These are phyloP conservation scores for Zhuqinia jingwanae DNA, from an alignment of 2,888 invertebrate genomes.

Conservation along the genomic window DNA sequence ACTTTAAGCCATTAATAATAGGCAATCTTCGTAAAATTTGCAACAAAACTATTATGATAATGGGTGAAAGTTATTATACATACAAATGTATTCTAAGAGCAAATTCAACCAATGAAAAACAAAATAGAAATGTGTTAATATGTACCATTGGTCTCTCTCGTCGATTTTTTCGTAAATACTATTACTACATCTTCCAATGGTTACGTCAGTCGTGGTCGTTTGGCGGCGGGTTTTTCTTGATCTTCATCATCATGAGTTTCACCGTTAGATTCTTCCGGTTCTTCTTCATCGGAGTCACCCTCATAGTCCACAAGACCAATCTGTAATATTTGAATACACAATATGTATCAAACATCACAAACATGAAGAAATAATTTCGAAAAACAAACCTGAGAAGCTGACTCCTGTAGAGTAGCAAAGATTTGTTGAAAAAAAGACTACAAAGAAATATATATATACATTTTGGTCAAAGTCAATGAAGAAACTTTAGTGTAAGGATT, in stretches of 20 bases:
- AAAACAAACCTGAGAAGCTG: conserved; percentile 79
- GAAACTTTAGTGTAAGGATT: conserved; percentile 39
- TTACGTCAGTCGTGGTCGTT: conserved; percentile 89
- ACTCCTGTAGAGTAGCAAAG: conserved; percentile 79
- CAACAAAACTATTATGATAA: conserved; percentile 19
- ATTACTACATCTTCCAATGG: conserved; percentile 63
- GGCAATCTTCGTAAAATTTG: conserved; percentile 19
- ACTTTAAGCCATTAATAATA: not conserved
- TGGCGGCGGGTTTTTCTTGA: conserved; percentile 84
- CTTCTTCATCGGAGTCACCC: conserved; percentile 94
- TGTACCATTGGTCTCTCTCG: conserved; percentile 69
- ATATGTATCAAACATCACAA: conserved; percentile 68
- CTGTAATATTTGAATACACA: conserved; percentile 82
- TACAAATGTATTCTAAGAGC: conserved; percentile 5
- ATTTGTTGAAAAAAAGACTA: conserved; percentile 80
- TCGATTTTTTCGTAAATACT: conserved; percentile 59
- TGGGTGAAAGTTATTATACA: not conserved
- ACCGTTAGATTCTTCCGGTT: conserved; percentile 75
- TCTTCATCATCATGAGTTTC: conserved; percentile 67
- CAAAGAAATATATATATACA: conserved; percentile 73
- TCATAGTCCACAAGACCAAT: conserved; percentile 96
- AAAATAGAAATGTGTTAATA: conserved; percentile 56
- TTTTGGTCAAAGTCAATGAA: conserved; percentile 62
- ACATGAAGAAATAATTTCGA: conserved; percentile 50
- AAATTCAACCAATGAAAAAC: conserved; percentile 60